These are phyloP conservation scores for Dyspetes luteomarginatus DNA, from an alignment of 2,888 invertebrate species.

Conservation along the genomic window DNA sequence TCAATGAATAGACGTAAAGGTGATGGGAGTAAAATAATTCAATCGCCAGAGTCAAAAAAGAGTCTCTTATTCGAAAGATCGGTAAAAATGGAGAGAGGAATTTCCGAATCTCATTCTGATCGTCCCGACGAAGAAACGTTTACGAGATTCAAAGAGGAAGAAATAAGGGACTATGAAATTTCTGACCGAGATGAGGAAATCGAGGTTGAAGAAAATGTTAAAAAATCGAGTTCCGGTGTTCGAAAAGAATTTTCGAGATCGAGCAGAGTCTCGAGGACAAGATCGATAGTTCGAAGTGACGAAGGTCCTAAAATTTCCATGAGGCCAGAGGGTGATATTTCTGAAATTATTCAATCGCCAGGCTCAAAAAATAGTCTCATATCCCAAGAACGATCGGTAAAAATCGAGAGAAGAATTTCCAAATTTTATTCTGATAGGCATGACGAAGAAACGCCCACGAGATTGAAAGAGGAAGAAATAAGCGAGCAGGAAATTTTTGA, in stretches of 20 bases:
- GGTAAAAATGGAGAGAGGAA: not conserved
- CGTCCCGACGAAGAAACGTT: not conserved
- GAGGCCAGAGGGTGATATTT: not conserved
- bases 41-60: not conserved
- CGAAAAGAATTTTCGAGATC: not conserved
- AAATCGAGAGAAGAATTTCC: not conserved
- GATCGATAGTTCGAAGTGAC: constrained; percentile 13
- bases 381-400: not conserved
- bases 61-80: not conserved
- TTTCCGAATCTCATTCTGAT: not conserved
- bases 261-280: constrained; percentile 8
- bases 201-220: not conserved
- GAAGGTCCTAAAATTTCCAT: not conserved
- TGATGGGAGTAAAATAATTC: not conserved
- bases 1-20: not conserved
- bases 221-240: not conserved
- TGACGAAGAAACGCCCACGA: not conserved
- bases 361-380: not conserved
- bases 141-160: not conserved
- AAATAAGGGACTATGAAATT: not conserved
- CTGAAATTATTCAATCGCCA: not conserved
- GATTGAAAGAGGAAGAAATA: not conserved
- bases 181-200: not conserved
- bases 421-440: not conserved
- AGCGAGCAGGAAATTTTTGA: not conserved